Conservation (phyloP, 2,113 vertebrate genomes). For the Tachysurus fulvidraco region DNA sequence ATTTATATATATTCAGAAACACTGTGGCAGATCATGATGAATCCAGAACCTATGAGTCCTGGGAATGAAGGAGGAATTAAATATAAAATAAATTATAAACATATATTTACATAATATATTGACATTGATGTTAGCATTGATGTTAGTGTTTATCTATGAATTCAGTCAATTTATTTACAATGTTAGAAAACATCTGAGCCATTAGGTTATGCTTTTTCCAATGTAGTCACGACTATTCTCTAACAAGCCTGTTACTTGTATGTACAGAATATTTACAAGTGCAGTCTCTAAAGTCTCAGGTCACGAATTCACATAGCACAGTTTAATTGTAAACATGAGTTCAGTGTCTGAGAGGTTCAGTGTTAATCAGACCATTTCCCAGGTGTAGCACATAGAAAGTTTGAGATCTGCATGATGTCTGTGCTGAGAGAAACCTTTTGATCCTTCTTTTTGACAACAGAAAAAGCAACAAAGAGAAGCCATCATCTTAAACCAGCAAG, state of each 20-base stretch:
- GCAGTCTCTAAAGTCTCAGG: neutral
- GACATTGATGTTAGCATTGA: neutral
- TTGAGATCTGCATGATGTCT: slow-evolving; percentile 14
- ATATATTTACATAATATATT: neutral
- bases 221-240: neutral
- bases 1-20: neutral
- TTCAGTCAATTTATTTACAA: neutral
- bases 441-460: slow-evolving; percentile 30
- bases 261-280: slow-evolving; percentile 2
- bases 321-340: neutral
- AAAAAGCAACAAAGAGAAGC: slow-evolving; percentile 25
- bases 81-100: neutral
- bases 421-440: slow-evolving; percentile 19
- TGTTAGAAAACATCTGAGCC: neutral
- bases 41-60: neutral
- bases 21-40: neutral
- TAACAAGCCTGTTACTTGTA: neutral
- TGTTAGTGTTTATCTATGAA: neutral
- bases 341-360: neutral
- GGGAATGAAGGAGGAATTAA: neutral
- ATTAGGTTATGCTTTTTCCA: slow-evolving; percentile 2
- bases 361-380: slow-evolving; percentile 22
- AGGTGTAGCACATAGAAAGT: neutral
- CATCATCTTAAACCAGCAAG: slow-evolving; percentile 28
- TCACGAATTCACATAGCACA: neutral